Percentiles rank a stretch among this genome's conserved stretches.
These are phyloP conservation scores for Metacarcinus magister DNA, from an alignment of 2,888 invertebrate species.

Conservation along the genomic window DNA sequence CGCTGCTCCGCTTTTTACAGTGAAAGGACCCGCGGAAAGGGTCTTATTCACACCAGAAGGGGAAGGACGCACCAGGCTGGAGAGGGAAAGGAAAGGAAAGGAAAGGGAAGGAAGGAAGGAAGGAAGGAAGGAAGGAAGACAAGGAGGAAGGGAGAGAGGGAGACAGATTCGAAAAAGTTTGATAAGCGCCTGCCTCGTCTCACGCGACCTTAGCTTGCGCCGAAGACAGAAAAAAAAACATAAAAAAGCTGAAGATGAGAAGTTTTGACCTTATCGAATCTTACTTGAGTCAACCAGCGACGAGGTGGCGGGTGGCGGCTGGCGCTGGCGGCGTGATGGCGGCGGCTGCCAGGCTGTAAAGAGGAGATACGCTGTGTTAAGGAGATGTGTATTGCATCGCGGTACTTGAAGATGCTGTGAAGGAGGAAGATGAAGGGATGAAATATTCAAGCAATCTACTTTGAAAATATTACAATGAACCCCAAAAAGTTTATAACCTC, in stretches of 20 bases:
- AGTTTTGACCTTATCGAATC: neutral
- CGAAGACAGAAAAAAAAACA: conserved; percentile 10
- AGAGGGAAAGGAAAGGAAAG: too few species aligned
- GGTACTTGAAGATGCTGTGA: too few species aligned
- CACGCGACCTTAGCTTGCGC: neutral
- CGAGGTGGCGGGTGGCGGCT: too few species aligned
- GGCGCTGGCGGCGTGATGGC: too few species aligned
- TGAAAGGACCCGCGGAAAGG: neutral
- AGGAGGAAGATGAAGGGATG: too few species aligned
- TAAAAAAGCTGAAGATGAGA: neutral
- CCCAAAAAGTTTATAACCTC: too few species aligned
- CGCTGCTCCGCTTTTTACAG: neutral
- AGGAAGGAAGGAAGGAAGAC: neutral
- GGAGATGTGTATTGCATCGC: too few species aligned
- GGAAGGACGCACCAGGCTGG: conserved; percentile 9
- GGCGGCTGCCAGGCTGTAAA: too few species aligned
- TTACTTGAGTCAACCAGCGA: too few species aligned
- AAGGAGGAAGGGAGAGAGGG: neutral
- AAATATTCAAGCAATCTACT: too few species aligned
- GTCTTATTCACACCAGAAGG: neutral
- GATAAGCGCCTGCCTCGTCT: neutral
- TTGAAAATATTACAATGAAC: too few species aligned
- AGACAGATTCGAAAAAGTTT: conserved; percentile 10
- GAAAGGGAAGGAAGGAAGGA: neutral
- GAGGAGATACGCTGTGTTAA: too few species aligned